Percentiles rank a stretch among this genome's conserved stretches.
Conservation (phyloP, 2,113 vertebrate genomes). For the Corynorhinus townsendii region DNA sequence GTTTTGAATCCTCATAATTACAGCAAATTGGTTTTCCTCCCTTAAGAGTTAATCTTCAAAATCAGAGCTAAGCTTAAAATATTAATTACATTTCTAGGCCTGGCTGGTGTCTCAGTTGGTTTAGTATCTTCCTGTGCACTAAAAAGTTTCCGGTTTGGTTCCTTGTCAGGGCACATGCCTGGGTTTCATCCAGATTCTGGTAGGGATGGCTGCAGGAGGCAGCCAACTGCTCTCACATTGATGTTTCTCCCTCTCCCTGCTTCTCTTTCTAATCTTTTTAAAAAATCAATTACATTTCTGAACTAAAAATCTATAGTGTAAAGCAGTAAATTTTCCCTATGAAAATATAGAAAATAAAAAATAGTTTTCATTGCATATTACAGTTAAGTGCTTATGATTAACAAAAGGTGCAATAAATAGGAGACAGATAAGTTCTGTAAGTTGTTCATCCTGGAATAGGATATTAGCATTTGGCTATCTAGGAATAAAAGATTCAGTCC, state of each 20-base stretch:
- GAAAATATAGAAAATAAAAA: conserved; percentile 65
- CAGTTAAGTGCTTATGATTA: conserved; percentile 54
- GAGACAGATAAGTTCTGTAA: conserved; percentile 45
- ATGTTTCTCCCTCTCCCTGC: neutral
- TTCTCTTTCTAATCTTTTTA: neutral
- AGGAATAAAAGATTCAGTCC: conserved; percentile 31
- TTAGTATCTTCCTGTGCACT: neutral
- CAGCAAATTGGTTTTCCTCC: conserved; percentile 56
- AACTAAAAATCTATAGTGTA: conserved; percentile 57
- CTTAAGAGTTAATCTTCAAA: conserved; percentile 61
- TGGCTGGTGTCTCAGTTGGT: neutral
- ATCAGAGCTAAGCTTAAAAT: conserved; percentile 68
- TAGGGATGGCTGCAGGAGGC: neutral
- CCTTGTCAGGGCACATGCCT: neutral
- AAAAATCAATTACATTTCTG: conserved; percentile 68
- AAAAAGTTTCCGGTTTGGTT: neutral
- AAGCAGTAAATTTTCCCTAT: conserved; percentile 68
- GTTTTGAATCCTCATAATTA: conserved; percentile 74
- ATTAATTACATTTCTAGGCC: conserved; percentile 58
- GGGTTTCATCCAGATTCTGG: neutral
- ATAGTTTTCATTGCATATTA: conserved; percentile 5
- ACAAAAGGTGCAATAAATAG: conserved; percentile 56
- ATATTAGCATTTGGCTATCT: neutral
- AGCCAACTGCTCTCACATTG: neutral
- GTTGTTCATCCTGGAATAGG: conserved; percentile 45